These are phyloP conservation scores for Colletes collaris DNA, from an alignment of 2,888 invertebrate species.

Conservation along the genomic window DNA sequence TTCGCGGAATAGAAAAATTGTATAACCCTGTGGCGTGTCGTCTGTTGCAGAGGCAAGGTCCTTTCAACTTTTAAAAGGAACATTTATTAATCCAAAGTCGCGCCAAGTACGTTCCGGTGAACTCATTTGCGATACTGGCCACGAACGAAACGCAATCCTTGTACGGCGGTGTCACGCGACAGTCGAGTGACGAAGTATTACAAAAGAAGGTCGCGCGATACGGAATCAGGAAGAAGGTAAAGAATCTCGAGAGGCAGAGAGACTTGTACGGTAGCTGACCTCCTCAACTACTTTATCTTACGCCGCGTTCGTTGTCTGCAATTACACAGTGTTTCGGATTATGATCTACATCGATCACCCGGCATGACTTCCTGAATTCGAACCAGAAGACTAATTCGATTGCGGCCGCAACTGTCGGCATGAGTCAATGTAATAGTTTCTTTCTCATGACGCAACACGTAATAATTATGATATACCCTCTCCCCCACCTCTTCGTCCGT, in stretches of 20 bases:
- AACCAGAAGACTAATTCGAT: constrained; percentile 3
- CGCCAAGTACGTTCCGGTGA: background rate
- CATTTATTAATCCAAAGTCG: constrained; percentile 19
- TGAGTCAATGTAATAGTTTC: constrained; percentile 50
- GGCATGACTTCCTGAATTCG: background rate
- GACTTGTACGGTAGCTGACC: constrained; percentile 29
- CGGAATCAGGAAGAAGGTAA: constrained; percentile 73
- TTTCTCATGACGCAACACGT: constrained; percentile 24
- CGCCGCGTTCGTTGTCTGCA: background rate
- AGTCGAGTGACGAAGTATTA: constrained; percentile 25
- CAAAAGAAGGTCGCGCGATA: constrained; percentile 45
- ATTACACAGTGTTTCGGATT: constrained; percentile 15
- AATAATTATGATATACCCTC: constrained; percentile 31
- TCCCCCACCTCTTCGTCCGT: background rate
- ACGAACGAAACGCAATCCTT: constrained; percentile 46
- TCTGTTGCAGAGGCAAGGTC: no score
- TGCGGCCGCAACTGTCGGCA: background rate
- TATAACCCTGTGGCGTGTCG: no score
- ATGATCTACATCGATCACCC: constrained; percentile 5
- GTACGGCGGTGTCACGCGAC: constrained; percentile 37
- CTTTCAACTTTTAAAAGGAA: background rate
- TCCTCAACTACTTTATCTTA: constrained; percentile 1
- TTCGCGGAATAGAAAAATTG: no score
- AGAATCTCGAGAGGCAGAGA: constrained; percentile 7
- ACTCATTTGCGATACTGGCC: constrained; percentile 21